A percentile compares a stretch with the other conserved stretches of the same genome.
Evolutionary conservation across 2,797 vertebrate species (phyloP).

Genomic region (Mormyrops boulengeri): DNA sequence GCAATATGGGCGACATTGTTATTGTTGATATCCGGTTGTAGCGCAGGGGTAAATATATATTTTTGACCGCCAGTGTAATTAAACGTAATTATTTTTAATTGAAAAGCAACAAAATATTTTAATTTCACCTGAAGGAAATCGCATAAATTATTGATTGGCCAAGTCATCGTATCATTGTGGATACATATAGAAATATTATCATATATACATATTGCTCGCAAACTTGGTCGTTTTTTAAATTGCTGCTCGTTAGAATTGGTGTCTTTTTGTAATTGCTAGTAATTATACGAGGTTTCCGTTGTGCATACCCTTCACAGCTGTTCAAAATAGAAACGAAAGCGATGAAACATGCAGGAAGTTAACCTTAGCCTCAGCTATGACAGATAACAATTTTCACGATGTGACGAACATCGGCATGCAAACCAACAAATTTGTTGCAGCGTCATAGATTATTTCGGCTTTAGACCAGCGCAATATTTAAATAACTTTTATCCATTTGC

Average conservation of each 20-base stretch:
- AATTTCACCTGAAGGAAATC: not conserved
- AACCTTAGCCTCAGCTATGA: not conserved
- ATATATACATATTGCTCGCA: not conserved
- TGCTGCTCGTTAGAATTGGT: not conserved
- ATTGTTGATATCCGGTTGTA: conserved; percentile 62
- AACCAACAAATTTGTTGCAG: not conserved
- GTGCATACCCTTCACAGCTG: not conserved
- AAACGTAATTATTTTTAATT: not conserved
- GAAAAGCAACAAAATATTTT: not conserved
- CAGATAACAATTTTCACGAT: not conserved
- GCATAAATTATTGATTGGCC: not conserved
- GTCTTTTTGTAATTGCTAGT: not conserved
- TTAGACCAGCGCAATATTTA: not conserved
- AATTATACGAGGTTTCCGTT: not conserved
- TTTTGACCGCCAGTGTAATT: not conserved
- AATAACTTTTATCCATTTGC: not conserved
- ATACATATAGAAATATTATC: not conserved
- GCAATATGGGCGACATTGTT: conserved; percentile 33
- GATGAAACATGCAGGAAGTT: conserved; percentile 13
- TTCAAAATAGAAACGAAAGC: not conserved
- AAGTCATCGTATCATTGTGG: not conserved
- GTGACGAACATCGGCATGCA: not conserved
- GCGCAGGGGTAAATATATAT: not conserved
- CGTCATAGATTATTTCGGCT: not conserved
- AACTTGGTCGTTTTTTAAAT: not conserved